Conservation (phyloP, 2,113 vertebrate genomes). For the Tauraco erythrolophus region DNA sequence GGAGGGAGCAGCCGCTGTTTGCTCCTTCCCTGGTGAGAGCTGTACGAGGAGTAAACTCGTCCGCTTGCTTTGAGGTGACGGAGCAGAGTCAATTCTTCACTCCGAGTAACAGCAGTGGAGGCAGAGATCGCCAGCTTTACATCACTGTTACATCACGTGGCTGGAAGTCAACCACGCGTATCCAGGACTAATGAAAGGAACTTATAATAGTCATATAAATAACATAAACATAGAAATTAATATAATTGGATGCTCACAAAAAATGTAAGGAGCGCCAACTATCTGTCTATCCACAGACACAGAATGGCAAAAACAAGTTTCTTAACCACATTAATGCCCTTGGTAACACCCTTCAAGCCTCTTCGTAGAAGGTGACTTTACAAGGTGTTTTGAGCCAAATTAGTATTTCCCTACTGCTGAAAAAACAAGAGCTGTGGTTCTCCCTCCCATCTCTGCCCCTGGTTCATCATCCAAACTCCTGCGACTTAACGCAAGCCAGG, state of each 20-base stretch:
- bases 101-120: not conserved
- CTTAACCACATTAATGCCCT: not conserved
- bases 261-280: not conserved
- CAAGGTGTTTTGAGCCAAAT: not conserved
- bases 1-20: not conserved
- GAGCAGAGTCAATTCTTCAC: not conserved
- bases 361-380: not conserved
- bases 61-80: not conserved
- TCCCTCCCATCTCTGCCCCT: not conserved
- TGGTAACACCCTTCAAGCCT: not conserved
- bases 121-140: not conserved
- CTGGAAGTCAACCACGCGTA: not conserved
- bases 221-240: not conserved
- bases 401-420: not conserved
- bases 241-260: not conserved
- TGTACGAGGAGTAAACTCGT: not conserved
- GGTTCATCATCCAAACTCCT: not conserved
- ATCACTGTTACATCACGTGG: rapidly evolving
- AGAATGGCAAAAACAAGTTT: not conserved
- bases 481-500: not conserved
- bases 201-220: not conserved
- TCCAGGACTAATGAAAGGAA: not conserved
- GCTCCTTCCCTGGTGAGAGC: not conserved
- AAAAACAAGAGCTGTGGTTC: not conserved
- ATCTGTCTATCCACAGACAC: not conserved